Conservation (phyloP, 2,888 invertebrate genomes). For the Malthinus seriepunctatus region DNA sequence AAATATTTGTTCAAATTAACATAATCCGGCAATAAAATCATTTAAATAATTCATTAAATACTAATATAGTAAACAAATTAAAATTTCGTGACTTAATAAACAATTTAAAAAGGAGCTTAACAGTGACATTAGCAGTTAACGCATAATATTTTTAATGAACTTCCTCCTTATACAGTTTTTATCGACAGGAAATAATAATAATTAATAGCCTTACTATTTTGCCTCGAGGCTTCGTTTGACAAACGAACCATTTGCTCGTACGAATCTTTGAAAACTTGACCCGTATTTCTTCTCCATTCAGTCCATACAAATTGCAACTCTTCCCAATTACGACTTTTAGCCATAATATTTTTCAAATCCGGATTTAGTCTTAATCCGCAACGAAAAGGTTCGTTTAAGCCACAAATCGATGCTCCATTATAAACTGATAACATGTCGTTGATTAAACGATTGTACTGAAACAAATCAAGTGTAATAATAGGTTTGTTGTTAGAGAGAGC, state of each 20-base stretch:
- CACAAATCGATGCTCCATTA: conserved; percentile 83
- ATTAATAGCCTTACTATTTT: conserved; percentile 69
- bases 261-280: conserved; percentile 74
- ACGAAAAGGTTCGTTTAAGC: conserved; percentile 80
- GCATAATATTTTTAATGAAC: too few relatives aligned
- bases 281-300: conserved; percentile 87
- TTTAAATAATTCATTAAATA: too few relatives aligned
- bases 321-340: conserved; percentile 81
- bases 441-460: conserved; percentile 82
- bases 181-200: too few relatives aligned
- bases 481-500: too few relatives aligned
- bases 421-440: conserved; percentile 89
- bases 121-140: too few relatives aligned
- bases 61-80: too few relatives aligned
- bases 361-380: conserved; percentile 83
- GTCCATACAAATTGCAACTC: conserved; percentile 87
- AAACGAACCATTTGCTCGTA: conserved; percentile 79
- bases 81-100: too few relatives aligned
- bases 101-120: too few relatives aligned
- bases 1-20: not conserved
- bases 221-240: conserved; percentile 77
- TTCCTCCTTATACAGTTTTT: too few relatives aligned
- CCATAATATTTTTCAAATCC: conserved; percentile 77
- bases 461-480: conserved; percentile 33
- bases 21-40: too few relatives aligned